Percentiles rank a stretch among this genome's conserved stretches.
phyloP scores from a whole-genome alignment of 1,140 invertebrate genomes.

The Planococcus citri region DNA sequence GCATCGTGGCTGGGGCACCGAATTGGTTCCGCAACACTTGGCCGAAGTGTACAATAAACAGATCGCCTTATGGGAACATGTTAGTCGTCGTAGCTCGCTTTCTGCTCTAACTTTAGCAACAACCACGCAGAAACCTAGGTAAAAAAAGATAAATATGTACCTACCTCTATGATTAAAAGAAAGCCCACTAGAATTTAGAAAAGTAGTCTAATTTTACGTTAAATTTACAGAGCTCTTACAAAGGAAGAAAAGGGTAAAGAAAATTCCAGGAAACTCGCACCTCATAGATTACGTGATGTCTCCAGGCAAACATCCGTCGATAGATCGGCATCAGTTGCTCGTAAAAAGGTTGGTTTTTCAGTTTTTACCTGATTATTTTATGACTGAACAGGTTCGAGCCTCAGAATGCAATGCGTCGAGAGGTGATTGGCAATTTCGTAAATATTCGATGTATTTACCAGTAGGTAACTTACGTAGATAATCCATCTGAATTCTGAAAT shows the following conservation, averaged over 20 bases:
- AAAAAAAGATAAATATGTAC: too few relatives aligned
- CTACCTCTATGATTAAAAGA: too few relatives aligned
- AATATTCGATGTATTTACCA: too few relatives aligned
- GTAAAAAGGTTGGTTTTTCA: slow-evolving; percentile 9
- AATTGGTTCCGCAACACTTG: slow-evolving; percentile 52
- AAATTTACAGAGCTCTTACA: slow-evolving; percentile 49
- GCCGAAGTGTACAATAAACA: slow-evolving; percentile 64
- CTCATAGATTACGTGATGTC: slow-evolving; percentile 40
- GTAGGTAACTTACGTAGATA: too few relatives aligned
- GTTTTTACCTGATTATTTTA: too few relatives aligned
- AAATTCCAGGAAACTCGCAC: slow-evolving; percentile 61
- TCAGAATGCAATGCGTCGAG: too few relatives aligned
- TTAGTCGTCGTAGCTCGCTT: slow-evolving; percentile 70
- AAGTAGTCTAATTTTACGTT: too few relatives aligned
- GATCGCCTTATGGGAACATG: slow-evolving; percentile 71
- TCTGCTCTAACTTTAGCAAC: slow-evolving; percentile 77
- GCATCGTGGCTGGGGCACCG: slow-evolving; percentile 76
- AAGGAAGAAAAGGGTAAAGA: slow-evolving; percentile 79
- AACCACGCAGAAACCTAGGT: slow-evolving; percentile 47
- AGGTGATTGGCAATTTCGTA: too few relatives aligned
- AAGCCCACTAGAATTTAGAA: too few relatives aligned
- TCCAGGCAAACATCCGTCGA: slow-evolving; percentile 16
- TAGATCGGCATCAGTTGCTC: background rate
- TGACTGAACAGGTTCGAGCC: too few relatives aligned
- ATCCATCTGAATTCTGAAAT: too few relatives aligned